Evolutionary conservation across 2,888 invertebrate genomes (phyloP), one percentile per base, ranked within the genome.

Genomic region (Caenorhabditis sp.): DNA sequence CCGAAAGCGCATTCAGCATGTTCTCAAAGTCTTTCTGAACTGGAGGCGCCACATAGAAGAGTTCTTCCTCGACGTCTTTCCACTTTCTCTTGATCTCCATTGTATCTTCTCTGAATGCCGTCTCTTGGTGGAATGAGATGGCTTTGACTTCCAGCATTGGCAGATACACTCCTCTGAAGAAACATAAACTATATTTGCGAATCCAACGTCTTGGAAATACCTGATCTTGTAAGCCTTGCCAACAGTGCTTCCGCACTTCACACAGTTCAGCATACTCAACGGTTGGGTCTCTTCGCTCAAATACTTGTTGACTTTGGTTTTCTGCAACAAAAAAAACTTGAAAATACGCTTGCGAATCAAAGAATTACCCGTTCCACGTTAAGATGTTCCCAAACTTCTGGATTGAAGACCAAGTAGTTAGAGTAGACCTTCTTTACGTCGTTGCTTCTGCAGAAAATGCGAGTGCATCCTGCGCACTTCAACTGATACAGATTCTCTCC

Each of bases 141-240:
- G 2, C 18, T n/a, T 56, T 60, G 1, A 72, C 53, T 35, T 32
- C 61, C 22, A 82, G 20, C 55, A 77, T 77, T 9, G 82, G 78
- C 1, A 82, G 62, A 37, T 82, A 82, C 11, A 74, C 74, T 18
- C 82, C 82, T 62, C 82, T 82, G 72, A 18, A 82, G 77, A 3
- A 22, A 15, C 15, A 11, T 13, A 68, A 11, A 5, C 8, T 32
- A 40, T 28, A 32, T 44, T 35, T 5, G 6, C 8, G 6, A 32
- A 11, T 2, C 65, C 53, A 22, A n/a, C 4, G 24, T 9, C n/a
- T n/a, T n/a, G n/a, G 6, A 37, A 11, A 20, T 28, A 82, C 82
- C 70, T 55, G 35, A 65, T 65, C 18, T 82, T 82, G 65, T 62
- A 82, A 1, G 68, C 82, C n/a, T 70, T 78, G 68, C 82, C 82